Conservation (phyloP, 1,140 invertebrate genomes). For the Drosophila varians region DNA sequence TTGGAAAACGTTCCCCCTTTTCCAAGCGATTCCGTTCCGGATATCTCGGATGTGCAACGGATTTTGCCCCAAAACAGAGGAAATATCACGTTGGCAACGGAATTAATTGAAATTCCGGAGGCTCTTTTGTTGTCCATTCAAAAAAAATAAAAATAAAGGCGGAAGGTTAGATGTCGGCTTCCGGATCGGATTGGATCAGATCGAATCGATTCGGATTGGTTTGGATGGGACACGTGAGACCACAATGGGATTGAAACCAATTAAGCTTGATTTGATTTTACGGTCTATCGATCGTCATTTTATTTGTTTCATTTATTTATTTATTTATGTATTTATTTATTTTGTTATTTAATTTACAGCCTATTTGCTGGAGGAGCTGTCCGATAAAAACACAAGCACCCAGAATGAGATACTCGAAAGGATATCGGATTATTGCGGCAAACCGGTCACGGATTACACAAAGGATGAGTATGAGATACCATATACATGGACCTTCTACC, state of each 20-base stretch:
- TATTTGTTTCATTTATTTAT: not conserved
- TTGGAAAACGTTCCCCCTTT: not conserved
- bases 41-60: not conserved
- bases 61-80: not conserved
- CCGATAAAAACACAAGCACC: slow-evolving; percentile 84
- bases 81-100: slow-evolving; percentile 1
- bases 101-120: slow-evolving; percentile 2
- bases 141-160: not conserved
- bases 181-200: slow-evolving; percentile 30
- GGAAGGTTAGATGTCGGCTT: not conserved
- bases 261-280: slow-evolving; percentile 66
- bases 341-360: slow-evolving; percentile 80
- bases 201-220: slow-evolving; percentile 46
- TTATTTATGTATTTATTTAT: not conserved
- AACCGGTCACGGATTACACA: slow-evolving; percentile 87
- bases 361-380: slow-evolving; percentile 86
- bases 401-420: slow-evolving; percentile 87
- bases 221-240: slow-evolving; percentile 49
- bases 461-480: slow-evolving; percentile 85
- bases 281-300: slow-evolving; percentile 42
- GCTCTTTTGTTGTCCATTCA: not conserved
- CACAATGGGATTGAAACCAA: slow-evolving; percentile 29
- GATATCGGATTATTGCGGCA: slow-evolving; percentile 88
- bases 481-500: slow-evolving; percentile 94
- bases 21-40: not conserved